Conservation (phyloP, 2,113 vertebrate genomes). For the Hemibagrus wyckioides region DNA sequence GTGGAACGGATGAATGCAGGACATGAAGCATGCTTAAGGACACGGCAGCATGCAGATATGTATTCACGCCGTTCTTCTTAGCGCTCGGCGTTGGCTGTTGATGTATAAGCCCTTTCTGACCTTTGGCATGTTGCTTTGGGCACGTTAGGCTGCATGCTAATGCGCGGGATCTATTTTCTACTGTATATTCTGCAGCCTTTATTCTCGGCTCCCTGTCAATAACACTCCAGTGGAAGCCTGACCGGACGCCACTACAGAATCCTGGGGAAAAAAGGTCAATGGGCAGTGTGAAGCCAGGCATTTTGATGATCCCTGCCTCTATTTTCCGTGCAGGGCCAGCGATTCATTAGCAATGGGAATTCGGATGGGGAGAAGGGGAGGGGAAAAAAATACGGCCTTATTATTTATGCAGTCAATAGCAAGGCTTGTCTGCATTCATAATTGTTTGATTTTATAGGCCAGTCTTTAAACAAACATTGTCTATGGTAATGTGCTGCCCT, state of each 20-base stretch:
- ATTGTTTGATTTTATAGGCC: slow-evolving; percentile 97
- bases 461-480: slow-evolving; percentile 99
- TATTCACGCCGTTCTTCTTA: slow-evolving; percentile 41
- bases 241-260: slow-evolving; percentile 65
- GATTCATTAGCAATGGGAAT: slow-evolving; percentile 92
- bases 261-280: slow-evolving; percentile 82
- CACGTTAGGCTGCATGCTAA: slow-evolving; percentile 49
- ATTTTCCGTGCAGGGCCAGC: slow-evolving; percentile 82
- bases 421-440: slow-evolving; percentile 93
- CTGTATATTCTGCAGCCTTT: slow-evolving; percentile 49
- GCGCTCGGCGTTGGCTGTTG: slow-evolving; percentile 27
- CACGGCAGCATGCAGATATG: slow-evolving; percentile 36
- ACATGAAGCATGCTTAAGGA: slow-evolving; percentile 20
- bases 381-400: slow-evolving; percentile 75
- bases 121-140: slow-evolving; percentile 50
- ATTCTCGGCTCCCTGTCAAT: slow-evolving; percentile 71
- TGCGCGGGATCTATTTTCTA: slow-evolving; percentile 37
- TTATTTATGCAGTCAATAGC: slow-evolving; percentile 95
- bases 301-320: slow-evolving; percentile 86
- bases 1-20: slow-evolving; percentile 22
- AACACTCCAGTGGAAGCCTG: slow-evolving; percentile 81
- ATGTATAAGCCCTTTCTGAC: slow-evolving; percentile 48
- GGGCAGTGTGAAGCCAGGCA: slow-evolving; percentile 79
- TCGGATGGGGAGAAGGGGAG: slow-evolving; percentile 68
- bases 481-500: slow-evolving; percentile 95